These are phyloP conservation scores for Diadophis punctatus DNA, from an alignment of 2,113 vertebrate genomes.

Conservation along the genomic window DNA sequence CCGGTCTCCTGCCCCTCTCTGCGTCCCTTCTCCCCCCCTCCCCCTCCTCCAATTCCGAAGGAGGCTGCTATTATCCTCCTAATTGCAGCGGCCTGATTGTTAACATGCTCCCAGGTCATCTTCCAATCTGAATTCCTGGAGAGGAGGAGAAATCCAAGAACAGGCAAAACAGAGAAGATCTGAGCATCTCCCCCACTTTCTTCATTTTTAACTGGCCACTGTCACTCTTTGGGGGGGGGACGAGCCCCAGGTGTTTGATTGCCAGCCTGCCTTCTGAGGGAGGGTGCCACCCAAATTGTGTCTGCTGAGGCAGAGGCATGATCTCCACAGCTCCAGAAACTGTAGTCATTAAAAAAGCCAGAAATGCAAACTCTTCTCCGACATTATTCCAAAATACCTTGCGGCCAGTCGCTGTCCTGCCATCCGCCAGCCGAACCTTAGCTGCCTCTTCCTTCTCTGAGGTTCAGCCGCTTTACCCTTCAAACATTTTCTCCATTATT, in stretches of 20 bases:
- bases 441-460: background rate
- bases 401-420: background rate
- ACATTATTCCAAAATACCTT: background rate
- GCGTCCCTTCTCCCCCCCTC: conserved; percentile 16
- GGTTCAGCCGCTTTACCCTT: background rate
- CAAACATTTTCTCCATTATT: background rate
- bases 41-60: conserved; percentile 14
- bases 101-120: conserved; percentile 66
- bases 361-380: background rate
- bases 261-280: background rate
- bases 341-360: background rate
- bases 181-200: rapidly evolving
- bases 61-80: conserved; percentile 63
- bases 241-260: rapidly evolving
- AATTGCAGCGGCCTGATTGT: conserved; percentile 71
- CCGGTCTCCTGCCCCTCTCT: background rate
- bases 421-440: background rate
- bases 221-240: no score
- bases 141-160: conserved; percentile 44
- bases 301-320: background rate
- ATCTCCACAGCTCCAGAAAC: background rate
- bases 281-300: background rate
- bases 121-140: conserved; percentile 62
- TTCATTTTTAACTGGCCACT: background rate
- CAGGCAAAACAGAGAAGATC: background rate